Base-by-base conservation (phyloP, 2,797 vertebrate species). In the Siniperca undulata region DNA sequence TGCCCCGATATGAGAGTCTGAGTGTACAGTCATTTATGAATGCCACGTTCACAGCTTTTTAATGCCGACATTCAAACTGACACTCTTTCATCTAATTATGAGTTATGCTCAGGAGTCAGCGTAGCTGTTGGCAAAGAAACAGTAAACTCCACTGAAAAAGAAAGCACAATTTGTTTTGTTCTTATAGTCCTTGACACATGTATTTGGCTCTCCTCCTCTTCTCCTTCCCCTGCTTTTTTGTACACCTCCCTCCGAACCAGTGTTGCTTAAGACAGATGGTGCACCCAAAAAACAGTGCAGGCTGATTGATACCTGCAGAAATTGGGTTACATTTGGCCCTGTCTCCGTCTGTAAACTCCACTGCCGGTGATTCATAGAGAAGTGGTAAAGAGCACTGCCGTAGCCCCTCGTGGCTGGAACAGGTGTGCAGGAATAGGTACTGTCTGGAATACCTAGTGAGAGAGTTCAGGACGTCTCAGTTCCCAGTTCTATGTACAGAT, bases 261-360 rank as follows among this genome's bases (percentile, higher is more conserved):
- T 69, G 86, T 86, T 90, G 73, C 88, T 87, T 67, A 89, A 94
- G 95, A 95, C 95, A 94, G 95, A 95, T 96, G 95, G 93, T 90
- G 85, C 84, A 62, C 80, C 92, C 83, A 74, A 91, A 94, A 93
- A 90, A 84, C 75, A 61, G 87, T 40, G 82, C 80, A 78, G 71
- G 77, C 83, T 96, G 95, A 96, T 96, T 95, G 95, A 96, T 95
- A 95, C 93, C 91, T 94, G 91, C 93, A 94, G 92, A 94, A 96
- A 95, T 93, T 95, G 92, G 95, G 94, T 95, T 96, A 95, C 92
- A 92, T 95, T 95, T 95, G 92, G 91, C 90, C 90, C 89, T 84
- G 90, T 94, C 91, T 93, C 92, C 58, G 62, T 93, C 88, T 88
- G 92, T 93, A 95, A 95, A 94, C 89, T 91, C 89, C 80, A 64